Base-by-base conservation (phyloP, 2,113 vertebrate genomes). In the Alectura lathami region DNA sequence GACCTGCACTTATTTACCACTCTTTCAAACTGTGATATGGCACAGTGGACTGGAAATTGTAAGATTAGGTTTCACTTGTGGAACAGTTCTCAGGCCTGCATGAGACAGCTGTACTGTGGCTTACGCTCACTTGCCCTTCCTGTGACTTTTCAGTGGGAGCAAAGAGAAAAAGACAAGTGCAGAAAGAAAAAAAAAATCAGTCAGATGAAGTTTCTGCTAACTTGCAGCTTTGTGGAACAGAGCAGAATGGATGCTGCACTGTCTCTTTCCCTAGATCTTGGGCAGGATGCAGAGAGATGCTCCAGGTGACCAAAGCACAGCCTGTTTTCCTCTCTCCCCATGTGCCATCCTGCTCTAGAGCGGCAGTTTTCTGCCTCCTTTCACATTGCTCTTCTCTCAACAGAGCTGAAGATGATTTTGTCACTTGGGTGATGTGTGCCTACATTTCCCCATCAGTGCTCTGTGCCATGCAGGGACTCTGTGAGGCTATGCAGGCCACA, bases 1-100 rank as follows among this genome's bases (percentile, higher is more conserved):
- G 68, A 45, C 18, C 22, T 54, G 29, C 67, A 64, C 45, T 86
- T 94, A 32, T 81, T 93, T 94, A 88, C 78, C 89, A 73, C 86
- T n/a, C 43, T 64, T 32, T 68, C 40, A 78, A 80, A 27, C 32
- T 70, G 75, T 60, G 76, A 69, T 57, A 20, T 12, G 38, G 72
- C 54, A 74, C 48, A 83, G 69, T 27, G 66, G 20, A 42, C 17
- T 78, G 32, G 76, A 72, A 91, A 83, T 57, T 20, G 10, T 40
- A 14, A 48, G 32, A 17, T 63, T 45, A n/a, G 42, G 13, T 68
- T 67, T 92, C 56, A 26, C 38, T 38, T 51, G 32, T 90, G 21
- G 59, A 83, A 17, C 42, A 62, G 48, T 43, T 83, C 79, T 93
- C 59, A 53, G 43, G 23, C n/a, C 38, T 85, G 27, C 42, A 32